These are phyloP conservation scores for Amblyteles armatorius DNA, from an alignment of 2,888 invertebrate species.

Conservation along the genomic window DNA sequence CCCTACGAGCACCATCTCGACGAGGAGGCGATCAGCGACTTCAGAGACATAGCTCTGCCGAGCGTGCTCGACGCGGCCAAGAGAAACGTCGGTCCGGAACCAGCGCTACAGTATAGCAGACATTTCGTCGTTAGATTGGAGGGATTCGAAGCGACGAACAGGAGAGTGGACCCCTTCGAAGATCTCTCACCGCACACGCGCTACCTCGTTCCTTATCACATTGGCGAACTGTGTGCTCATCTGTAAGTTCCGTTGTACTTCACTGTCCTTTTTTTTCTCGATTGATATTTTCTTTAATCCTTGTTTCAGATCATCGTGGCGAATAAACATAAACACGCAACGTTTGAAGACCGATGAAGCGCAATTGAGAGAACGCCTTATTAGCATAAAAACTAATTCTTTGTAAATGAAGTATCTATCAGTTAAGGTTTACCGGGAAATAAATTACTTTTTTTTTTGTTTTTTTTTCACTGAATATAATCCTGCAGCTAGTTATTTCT, in stretches of 20 bases:
- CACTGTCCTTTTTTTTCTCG: background rate
- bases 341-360: conserved; percentile 53
- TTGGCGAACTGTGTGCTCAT: conserved; percentile 74
- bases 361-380: conserved; percentile 61
- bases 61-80: conserved; percentile 75
- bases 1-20: conserved; percentile 12
- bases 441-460: conserved; percentile 12
- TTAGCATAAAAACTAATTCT: conserved; percentile 56
- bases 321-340: conserved; percentile 39
- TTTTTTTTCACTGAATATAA: conserved; percentile 33
- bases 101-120: conserved; percentile 69
- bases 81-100: conserved; percentile 66
- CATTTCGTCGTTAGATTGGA: conserved; percentile 78
- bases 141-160: conserved; percentile 70
- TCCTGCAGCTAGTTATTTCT: background rate
- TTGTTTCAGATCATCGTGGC: conserved; percentile 64
- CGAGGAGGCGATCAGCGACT: conserved; percentile 73
- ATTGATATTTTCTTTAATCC: conserved; percentile 1
- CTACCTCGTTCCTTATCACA: conserved; percentile 77
- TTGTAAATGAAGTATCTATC: conserved; percentile 40
- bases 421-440: conserved; percentile 11
- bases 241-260: conserved; percentile 73
- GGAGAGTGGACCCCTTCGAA: conserved; percentile 75
- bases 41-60: conserved; percentile 76
- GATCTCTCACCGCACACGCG: conserved; percentile 76